Percentiles rank a stretch among this genome's conserved stretches.
Conservation (phyloP, 1,140 invertebrate species). For the Hylaeus anthracinus region DNA sequence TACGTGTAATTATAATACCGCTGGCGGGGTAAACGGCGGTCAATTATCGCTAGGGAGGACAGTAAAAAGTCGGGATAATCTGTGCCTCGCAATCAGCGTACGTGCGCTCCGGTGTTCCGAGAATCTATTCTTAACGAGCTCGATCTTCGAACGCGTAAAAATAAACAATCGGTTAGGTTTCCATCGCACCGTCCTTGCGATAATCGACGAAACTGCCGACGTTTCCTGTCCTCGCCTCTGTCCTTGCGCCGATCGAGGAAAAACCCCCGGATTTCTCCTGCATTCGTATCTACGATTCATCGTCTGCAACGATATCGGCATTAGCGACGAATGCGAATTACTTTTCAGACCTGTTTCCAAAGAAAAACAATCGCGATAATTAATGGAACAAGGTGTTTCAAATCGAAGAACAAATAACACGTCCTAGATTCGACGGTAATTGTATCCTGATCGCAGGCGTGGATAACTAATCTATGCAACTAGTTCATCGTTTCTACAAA, state of each 20-base stretch:
- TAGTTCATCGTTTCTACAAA: no score
- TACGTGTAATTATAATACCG: conserved; percentile 69
- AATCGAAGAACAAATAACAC: no score
- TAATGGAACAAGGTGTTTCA: no score
- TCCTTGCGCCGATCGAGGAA: conserved; percentile 33
- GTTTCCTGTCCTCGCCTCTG: conserved; percentile 11
- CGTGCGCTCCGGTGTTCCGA: neutral
- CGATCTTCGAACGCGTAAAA: conserved; percentile 18
- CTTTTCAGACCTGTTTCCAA: no score
- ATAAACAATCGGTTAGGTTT: conserved; percentile 27
- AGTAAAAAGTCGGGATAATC: conserved; percentile 57
- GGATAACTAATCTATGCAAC: no score
- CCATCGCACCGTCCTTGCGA: conserved; percentile 38
- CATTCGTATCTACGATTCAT: neutral
- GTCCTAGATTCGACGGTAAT: no score
- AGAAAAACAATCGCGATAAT: no score
- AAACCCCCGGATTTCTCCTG: conserved; percentile 18
- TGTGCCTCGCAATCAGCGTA: neutral
- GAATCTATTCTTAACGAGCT: conserved; percentile 12
- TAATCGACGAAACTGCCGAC: conserved; percentile 31
- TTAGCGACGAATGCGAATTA: no score
- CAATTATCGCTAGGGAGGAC: conserved; percentile 66
- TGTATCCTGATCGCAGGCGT: no score
- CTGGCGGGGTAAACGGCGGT: conserved; percentile 63
- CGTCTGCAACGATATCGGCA: no score